phyloP scores from a whole-genome alignment of 2,113 vertebrate genomes.

The Polypterus senegalus region DNA sequence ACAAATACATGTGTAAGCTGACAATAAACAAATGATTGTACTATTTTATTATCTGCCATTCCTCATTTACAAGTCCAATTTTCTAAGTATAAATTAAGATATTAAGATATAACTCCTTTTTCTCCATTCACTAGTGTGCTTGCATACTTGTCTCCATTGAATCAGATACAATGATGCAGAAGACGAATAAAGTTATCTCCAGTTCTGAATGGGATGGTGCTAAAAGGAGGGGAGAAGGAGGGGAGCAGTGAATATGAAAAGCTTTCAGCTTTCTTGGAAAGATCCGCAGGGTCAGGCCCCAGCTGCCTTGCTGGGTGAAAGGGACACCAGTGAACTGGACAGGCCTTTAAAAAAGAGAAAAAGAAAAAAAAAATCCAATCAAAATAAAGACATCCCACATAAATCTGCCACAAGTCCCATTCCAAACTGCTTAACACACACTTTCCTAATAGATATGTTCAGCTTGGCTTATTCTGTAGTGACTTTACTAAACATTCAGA shows the following conservation, averaged over 20 bases:
- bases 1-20: no score
- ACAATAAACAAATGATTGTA: no score
- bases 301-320: conserved; percentile 84
- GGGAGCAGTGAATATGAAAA: conserved; percentile 74
- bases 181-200: conserved; percentile 99
- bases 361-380: conserved; percentile 55
- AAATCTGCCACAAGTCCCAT: conserved; percentile 40
- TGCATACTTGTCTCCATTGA: conserved; percentile 80
- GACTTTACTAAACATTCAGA: conserved; percentile 22
- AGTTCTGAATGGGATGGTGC: conserved; percentile 85
- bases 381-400: conserved; percentile 59
- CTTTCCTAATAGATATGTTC: conserved; percentile 36
- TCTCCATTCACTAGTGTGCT: conserved; percentile 73
- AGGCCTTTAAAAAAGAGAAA: conserved; percentile 61
- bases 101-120: conserved; percentile 78
- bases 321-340: conserved; percentile 80
- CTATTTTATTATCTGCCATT: no score
- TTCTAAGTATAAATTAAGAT: conserved; percentile 45
- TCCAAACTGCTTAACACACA: conserved; percentile 46
- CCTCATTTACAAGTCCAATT: conserved; percentile 3
- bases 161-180: conserved; percentile 95
- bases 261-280: conserved; percentile 70
- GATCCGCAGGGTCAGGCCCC: conserved; percentile 87
- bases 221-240: conserved; percentile 86
- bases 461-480: conserved; percentile 27